Conservation (phyloP, 2,888 invertebrate genomes). For the Miltochrista miniata region DNA sequence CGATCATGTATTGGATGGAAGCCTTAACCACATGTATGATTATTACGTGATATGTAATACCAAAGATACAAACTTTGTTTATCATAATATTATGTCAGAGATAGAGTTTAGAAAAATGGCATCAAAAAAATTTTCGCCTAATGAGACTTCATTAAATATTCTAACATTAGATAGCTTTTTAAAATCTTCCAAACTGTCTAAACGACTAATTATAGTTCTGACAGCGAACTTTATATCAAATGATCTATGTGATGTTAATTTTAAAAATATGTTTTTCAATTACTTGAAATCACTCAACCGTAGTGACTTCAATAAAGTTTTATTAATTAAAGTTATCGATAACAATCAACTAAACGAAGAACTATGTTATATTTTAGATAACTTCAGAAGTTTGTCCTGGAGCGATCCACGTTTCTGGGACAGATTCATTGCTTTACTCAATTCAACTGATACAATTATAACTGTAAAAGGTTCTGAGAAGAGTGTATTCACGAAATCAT, state of each 20-base stretch:
- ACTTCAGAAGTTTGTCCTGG: conserved; percentile 88
- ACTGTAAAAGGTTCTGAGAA: conserved; percentile 74
- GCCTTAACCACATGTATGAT: conserved; percentile 90
- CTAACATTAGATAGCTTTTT: conserved; percentile 79
- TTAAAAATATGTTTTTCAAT: conserved; percentile 78
- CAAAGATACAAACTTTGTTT: conserved; percentile 89
- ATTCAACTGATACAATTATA: conserved; percentile 84
- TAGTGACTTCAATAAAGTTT: conserved; percentile 74
- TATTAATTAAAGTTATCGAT: conserved; percentile 76
- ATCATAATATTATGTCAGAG: conserved; percentile 87
- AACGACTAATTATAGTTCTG: conserved; percentile 83
- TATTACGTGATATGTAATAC: conserved; percentile 94
- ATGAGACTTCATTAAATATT: conserved; percentile 86
- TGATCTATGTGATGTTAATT: conserved; percentile 76
- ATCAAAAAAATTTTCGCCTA: conserved; percentile 88
- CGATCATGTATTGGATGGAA: conserved; percentile 86
- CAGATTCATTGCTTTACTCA: conserved; percentile 90
- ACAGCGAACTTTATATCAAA: conserved; percentile 82
- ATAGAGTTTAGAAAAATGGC: conserved; percentile 88
- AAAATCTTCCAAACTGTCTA: conserved; percentile 76
- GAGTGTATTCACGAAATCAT: conserved; percentile 79
- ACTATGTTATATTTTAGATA: conserved; percentile 73
- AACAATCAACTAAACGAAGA: conserved; percentile 78
- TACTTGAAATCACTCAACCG: conserved; percentile 76
- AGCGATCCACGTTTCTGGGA: conserved; percentile 94